These are phyloP conservation scores for Myiopsitta monachus DNA, from an alignment of 2,113 vertebrate species.

Conservation along the genomic window DNA sequence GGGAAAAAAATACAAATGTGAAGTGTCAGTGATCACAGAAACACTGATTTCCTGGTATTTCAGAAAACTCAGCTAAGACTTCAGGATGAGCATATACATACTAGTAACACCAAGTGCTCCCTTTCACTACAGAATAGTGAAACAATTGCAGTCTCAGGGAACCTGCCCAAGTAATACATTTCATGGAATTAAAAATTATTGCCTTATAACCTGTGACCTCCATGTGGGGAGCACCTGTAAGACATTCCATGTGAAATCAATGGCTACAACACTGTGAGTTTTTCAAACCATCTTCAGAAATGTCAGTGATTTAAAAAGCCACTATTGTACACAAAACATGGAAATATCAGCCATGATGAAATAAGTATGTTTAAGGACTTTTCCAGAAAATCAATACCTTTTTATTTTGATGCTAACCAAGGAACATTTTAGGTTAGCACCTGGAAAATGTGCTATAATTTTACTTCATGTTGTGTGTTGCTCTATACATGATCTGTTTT, in stretches of 20 bases:
- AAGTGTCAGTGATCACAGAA: neutral
- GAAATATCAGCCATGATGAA: neutral
- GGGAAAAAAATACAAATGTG: neutral
- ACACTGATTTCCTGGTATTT: neutral
- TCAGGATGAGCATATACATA: neutral
- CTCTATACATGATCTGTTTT: neutral
- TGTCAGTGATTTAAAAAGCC: neutral
- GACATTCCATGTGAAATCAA: neutral
- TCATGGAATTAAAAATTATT: neutral
- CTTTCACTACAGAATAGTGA: neutral
- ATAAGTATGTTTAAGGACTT: neutral
- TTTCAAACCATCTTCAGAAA: neutral
- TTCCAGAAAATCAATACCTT: neutral
- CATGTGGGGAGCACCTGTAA: neutral
- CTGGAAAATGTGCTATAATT: neutral
- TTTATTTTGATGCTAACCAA: neutral
- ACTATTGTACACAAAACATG: neutral
- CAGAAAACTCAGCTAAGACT: neutral
- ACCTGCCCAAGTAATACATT: neutral
- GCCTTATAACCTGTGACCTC: neutral
- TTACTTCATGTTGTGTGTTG: neutral
- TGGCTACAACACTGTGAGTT: neutral
- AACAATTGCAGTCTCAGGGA: neutral
- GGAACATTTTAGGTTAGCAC: neutral
- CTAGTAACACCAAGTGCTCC: neutral